phyloP scores from a whole-genome alignment of 1,140 invertebrate genomes.

The Bombus pyrosoma region DNA sequence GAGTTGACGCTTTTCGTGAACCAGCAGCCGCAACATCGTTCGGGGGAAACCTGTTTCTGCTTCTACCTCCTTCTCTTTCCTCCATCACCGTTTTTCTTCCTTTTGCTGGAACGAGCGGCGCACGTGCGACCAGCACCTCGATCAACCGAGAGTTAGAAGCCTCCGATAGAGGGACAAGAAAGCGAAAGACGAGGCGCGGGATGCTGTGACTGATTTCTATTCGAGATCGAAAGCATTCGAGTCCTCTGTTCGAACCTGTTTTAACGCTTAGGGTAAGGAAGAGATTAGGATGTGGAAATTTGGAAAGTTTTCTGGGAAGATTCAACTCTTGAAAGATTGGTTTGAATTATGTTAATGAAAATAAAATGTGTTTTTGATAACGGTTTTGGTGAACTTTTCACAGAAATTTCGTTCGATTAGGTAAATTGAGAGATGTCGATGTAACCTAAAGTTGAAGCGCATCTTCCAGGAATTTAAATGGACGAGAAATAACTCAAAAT shows the following conservation, averaged over 20 bases:
- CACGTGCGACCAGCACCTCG: conserved; percentile 60
- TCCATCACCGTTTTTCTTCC: conserved; percentile 18
- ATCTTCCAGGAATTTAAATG: too few relatives aligned
- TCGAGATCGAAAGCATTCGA: background rate
- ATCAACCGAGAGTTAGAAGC: conserved; percentile 23
- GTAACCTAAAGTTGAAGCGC: too few relatives aligned
- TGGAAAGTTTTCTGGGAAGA: background rate
- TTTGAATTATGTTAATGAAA: too few relatives aligned
- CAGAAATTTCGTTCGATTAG: too few relatives aligned
- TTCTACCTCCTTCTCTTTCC: conserved; percentile 21
- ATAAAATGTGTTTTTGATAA: too few relatives aligned
- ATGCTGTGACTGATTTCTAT: background rate
- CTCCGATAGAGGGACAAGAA: background rate
- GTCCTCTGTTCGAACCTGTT: background rate
- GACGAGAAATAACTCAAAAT: too few relatives aligned
- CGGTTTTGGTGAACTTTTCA: too few relatives aligned
- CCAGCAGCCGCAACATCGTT: conserved; percentile 26
- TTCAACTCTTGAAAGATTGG: too few relatives aligned
- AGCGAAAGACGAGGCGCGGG: conserved; percentile 17
- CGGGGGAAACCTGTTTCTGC: conserved; percentile 61
- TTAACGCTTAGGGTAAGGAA: background rate
- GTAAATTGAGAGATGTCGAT: too few relatives aligned
- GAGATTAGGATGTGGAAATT: background rate
- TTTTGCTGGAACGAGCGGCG: conserved; percentile 33
- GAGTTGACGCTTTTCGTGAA: conserved; percentile 49